Base-by-base conservation (phyloP, 1,140 invertebrate species). In the Meloidogyne floridensis region DNA sequence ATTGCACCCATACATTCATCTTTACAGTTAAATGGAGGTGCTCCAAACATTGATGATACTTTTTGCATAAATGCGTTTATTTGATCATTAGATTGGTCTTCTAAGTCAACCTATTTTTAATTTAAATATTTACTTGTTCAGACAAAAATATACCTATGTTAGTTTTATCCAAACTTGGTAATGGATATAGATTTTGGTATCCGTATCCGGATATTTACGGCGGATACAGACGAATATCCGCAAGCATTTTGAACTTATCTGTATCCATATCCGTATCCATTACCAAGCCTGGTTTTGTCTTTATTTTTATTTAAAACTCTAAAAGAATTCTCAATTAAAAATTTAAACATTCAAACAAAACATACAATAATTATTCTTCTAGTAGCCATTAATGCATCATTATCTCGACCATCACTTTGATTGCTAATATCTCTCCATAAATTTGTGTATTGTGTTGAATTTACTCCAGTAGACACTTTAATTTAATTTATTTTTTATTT, bases 21-120 rank as follows among this genome's bases (percentile, higher is more conserved):
- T 65, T 85, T 73, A 54, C 84, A 85, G 56, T 75, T 86, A 53
- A 85, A 85, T 3, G 84, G 84, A 43, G 71, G 77, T 18, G 80
- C 10, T 13, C 82, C 82, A 15, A 85, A 77, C 7, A 75, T 15
- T 4, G 65, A 18, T 20, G 69, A 42, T 10, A 85, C 32, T 77
- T 85, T 51, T n/a, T 43, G 9, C n/a, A 78, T 75, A 72, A 85
- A 85, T 32, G 82, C 56, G 15, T 84, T 56, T 13, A 85, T 79
- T 72, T 43, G 47, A 13, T 82, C 47, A 43, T n/a, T 79, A 3
- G 65, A 20, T 51, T 72, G 59, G 20, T 71, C 79, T 54, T 79
- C 84, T 15, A 85, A 11, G 72, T 83, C 84, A 65, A 85, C 42
- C 83, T 84, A 20, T 20, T 83, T n/a, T n/a, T n/a, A n/a, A n/a